Base-by-base conservation (phyloP, 2,888 invertebrate genomes). In the Stenodema calcarata region DNA sequence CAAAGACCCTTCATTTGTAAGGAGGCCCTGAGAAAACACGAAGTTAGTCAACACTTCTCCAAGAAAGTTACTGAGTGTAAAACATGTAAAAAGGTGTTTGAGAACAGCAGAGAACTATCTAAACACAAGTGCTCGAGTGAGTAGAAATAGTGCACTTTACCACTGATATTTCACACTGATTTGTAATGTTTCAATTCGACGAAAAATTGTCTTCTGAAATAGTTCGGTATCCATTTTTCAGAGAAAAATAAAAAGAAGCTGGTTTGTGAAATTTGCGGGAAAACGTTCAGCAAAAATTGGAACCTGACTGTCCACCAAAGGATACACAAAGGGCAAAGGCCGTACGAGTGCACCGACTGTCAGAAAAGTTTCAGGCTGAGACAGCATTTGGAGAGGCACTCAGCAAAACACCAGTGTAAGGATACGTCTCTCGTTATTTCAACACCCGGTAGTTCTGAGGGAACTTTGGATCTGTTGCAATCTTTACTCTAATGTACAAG, bases 331-430 rank as follows among this genome's bases (percentile, higher is more conserved):
- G 91, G 91, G 81, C 91, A 91, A 18, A 90, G 91, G 11, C 91
- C 91, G 11, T 91, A 91, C 87, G 90, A 90, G 3, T 92, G 92
- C 88, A 91, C 90, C 7, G 89, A 91, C 42, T 92, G 92, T 86
- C 89, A 89, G 3, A 89, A 91, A 81, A 90, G 91, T 47, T 92
- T 92, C 88, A 89, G 91, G 14, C 91, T 91, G 0, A 92, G 91
- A 87, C 92, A 91, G 87, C 92, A 92, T 89, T 89, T 92, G 4
- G 89, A 90, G 47, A 90, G 92, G 18, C 92, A 92, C 88, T 87
- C 91, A 41, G 90, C 91, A 0, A 90, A 91, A 69, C 92, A 92
- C 89, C 90, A 91, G 73, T 91, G 92, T 92, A 30, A 87, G 69
- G 35, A 35, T 35, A 35, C 7, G n/a, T n/a, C n/a, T n/a, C n/a